A percentile compares a stretch with the other conserved stretches of the same genome.
These are phyloP conservation scores for Anoncus sp. DNA, from an alignment of 2,888 invertebrate species.

Conservation along the genomic window DNA sequence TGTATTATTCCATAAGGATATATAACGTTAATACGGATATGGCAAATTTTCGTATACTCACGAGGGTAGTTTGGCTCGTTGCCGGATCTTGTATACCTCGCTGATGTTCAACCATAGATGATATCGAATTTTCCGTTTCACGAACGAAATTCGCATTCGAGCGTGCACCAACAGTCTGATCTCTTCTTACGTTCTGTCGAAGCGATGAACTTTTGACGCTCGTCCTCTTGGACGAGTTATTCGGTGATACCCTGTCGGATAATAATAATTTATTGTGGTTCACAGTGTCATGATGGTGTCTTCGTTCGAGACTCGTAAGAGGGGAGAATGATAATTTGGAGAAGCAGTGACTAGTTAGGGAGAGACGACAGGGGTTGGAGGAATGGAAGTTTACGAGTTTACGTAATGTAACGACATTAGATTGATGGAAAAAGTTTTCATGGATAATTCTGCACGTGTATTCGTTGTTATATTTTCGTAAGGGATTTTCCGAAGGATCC, in stretches of 20 bases:
- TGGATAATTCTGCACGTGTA: not conserved
- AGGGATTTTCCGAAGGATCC: no score
- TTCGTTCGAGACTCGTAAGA: no score
- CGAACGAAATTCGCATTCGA: conserved; percentile 47
- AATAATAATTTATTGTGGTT: conserved; percentile 28
- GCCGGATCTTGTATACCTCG: conserved; percentile 77
- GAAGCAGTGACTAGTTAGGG: no score
- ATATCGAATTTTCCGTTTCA: conserved; percentile 55
- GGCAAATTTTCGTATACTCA: no score
- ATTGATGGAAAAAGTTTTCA: conserved; percentile 52
- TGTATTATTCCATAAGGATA: not conserved
- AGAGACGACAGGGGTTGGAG: not conserved
- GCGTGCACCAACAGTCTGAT: conserved; percentile 45
- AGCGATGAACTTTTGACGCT: conserved; percentile 70
- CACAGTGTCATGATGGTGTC: no score
- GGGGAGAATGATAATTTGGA: conserved; percentile 1
- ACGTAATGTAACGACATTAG: conserved; percentile 34
- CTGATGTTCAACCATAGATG: conserved; percentile 47
- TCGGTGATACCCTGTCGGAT: conserved; percentile 87
- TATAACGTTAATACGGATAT: conserved; percentile 26
- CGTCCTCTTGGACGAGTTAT: conserved; percentile 87
- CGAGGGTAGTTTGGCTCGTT: conserved; percentile 92
- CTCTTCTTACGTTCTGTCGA: conserved; percentile 57
- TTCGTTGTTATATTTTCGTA: not conserved
- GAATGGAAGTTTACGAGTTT: conserved; percentile 14